Evolutionary conservation across 2,113 vertebrate species (phyloP), one percentile per base, ranked within the genome.

Genomic region (Uropsilus gracilis): DNA sequence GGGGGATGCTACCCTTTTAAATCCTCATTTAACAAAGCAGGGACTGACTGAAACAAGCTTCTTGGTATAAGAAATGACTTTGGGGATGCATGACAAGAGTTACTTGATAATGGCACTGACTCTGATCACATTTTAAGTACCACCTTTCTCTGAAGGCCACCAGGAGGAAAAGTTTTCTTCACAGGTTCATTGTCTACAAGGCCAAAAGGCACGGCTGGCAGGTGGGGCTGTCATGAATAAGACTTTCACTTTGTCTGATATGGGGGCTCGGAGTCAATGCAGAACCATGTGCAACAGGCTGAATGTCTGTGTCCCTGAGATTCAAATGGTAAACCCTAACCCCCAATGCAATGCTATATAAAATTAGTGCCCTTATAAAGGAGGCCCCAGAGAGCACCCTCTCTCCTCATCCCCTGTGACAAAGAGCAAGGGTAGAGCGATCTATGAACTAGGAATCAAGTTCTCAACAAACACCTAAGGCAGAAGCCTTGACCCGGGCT

Each of bases 11-110:
- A 4, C 24, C 42, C 20, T 61, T 75, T n/a, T 22, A 39, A 37
- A 66, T 18, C n/a, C 26, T 92, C 44, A 37, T 17, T 75, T 80
- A 39, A 59, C 30, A 22, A 75, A 90, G 34, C 66, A 64, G 28
- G 11, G 42, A 17, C 28, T 76, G 39, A 16, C 2, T 69, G 28
- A 64, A 76, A 88, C 42, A 55, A 73, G 39, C 8, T 55, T 8
- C 16, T 66, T n/a, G 93, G 78, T 22, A 28, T 59, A 57, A 80
- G 55, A 88, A 90, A 82, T 8, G 37, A 89, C 91, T 50, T 81
- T 69, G 48, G 22, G 3, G 28, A 90, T 30, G 32, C 10, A 14
- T 14, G 11, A 28, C 30, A 88, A 77, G 6, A 83, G 17, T 63
- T 16, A 17, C 42, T 44, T 63, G 76, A 46, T 37, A 90, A 76